phyloP scores from a whole-genome alignment of 2,113 vertebrate genomes.

The Grammomys dolichurus region DNA sequence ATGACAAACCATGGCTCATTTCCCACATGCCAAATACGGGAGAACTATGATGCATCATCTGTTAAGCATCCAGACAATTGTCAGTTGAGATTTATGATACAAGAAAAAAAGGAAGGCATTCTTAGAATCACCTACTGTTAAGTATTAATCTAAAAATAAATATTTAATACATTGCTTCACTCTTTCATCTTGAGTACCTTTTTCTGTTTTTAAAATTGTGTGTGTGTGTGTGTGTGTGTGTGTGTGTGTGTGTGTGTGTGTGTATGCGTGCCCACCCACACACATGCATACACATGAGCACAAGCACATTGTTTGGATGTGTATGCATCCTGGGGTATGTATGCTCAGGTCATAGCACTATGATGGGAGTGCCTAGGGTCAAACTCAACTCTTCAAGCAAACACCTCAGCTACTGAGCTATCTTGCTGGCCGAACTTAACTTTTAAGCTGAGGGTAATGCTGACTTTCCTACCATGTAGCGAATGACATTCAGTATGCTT shows the following conservation, averaged over 20 bases:
- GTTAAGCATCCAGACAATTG: not conserved
- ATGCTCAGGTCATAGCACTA: not conserved
- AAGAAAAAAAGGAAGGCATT: not conserved
- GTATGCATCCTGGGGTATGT: not conserved
- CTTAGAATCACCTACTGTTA: not conserved
- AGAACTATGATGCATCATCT: not conserved
- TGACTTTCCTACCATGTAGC: not conserved
- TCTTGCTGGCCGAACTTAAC: not conserved
- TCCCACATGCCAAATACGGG: not conserved
- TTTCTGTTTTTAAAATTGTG: not conserved
- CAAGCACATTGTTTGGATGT: not conserved
- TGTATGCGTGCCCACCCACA: no score
- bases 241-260: not conserved
- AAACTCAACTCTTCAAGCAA: not conserved
- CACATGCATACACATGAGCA: not conserved
- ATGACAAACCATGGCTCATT: not conserved
- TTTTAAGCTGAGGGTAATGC: not conserved
- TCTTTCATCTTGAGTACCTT: not conserved
- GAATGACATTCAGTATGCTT: not conserved
- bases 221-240: not conserved
- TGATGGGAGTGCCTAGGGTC: not conserved
- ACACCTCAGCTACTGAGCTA: not conserved
- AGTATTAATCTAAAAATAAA: conserved; percentile 15
- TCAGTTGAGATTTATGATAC: not conserved
- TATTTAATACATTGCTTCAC: not conserved